Conservation (phyloP, 2,797 vertebrate species). For the Taenioides sp. region DNA sequence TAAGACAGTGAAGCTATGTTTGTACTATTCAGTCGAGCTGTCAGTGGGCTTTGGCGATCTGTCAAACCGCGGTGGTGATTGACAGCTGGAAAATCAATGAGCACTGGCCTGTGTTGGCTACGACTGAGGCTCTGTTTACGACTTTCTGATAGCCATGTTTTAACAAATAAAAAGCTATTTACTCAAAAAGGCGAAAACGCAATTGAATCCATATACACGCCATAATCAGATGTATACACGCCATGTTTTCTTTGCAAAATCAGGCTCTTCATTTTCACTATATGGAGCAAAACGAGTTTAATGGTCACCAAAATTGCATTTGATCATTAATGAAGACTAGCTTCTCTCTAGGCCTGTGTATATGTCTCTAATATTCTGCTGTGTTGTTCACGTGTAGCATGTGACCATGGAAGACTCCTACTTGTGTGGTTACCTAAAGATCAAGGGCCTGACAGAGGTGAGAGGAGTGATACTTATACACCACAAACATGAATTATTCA, state of each 20-base stretch:
- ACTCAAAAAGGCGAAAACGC: not conserved
- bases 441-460: slow-evolving; percentile 98
- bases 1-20: slow-evolving; percentile 55
- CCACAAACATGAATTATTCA: slow-evolving; percentile 9
- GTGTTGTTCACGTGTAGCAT: slow-evolving; percentile 76
- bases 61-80: slow-evolving; percentile 65
- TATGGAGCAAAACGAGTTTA: not conserved
- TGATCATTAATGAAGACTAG: not conserved
- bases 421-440: slow-evolving; percentile 97
- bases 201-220: not conserved
- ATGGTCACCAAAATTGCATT: not conserved
- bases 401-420: slow-evolving; percentile 98
- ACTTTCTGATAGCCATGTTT: not conserved
- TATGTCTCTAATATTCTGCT: not conserved
- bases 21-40: slow-evolving; percentile 30
- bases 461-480: slow-evolving; percentile 49
- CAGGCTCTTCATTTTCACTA: not conserved
- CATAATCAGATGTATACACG: not conserved
- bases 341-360: not conserved
- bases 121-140: slow-evolving; percentile 13
- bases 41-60: slow-evolving; percentile 57
- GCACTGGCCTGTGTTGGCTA: slow-evolving; percentile 44
- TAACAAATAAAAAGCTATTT: not conserved
- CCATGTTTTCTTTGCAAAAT: slow-evolving; percentile 1
- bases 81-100: slow-evolving; percentile 67